Conservation (phyloP, 2,888 invertebrate genomes). For the Andrena camellia region DNA sequence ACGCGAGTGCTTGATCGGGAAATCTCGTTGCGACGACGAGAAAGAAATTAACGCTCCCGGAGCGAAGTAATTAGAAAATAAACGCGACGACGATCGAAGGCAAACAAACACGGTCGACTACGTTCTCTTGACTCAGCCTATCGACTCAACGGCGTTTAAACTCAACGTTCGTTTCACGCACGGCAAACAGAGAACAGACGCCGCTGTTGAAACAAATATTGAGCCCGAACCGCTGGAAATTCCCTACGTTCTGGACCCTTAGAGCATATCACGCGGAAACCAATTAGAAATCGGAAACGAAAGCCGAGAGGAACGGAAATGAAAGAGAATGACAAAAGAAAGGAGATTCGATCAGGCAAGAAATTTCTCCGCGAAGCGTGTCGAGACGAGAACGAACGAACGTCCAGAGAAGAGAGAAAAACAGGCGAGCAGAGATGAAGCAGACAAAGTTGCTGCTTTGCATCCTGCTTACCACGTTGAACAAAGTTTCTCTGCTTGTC, state of each 20-base stretch:
- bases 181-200: not conserved
- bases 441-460: constrained; percentile 43
- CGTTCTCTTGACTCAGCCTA: constrained; percentile 54
- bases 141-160: constrained; percentile 14
- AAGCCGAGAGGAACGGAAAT: not conserved
- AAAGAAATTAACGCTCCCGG: not conserved
- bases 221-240: constrained; percentile 41
- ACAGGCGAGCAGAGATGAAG: constrained; percentile 14
- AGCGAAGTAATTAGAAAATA: not conserved
- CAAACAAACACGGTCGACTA: constrained; percentile 22
- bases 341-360: not conserved
- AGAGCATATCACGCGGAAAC: constrained; percentile 35
- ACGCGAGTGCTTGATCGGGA: constrained; percentile 9
- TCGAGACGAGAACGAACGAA: constrained; percentile 8
- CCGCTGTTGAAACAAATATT: constrained; percentile 34
- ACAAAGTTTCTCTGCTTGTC: constrained; percentile 50
- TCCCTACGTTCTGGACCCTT: constrained; percentile 70
- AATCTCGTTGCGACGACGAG: not conserved
- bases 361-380: constrained; percentile 5
- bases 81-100: constrained; percentile 4
- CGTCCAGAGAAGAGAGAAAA: constrained; percentile 5
- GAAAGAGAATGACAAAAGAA: not conserved
- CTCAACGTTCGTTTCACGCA: not conserved
- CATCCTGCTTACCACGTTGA: constrained; percentile 27
- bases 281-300: constrained; percentile 26